Evolutionary conservation across 2,797 vertebrate genomes (phyloP).

Genomic region (Tauraco hartlaubi): DNA sequence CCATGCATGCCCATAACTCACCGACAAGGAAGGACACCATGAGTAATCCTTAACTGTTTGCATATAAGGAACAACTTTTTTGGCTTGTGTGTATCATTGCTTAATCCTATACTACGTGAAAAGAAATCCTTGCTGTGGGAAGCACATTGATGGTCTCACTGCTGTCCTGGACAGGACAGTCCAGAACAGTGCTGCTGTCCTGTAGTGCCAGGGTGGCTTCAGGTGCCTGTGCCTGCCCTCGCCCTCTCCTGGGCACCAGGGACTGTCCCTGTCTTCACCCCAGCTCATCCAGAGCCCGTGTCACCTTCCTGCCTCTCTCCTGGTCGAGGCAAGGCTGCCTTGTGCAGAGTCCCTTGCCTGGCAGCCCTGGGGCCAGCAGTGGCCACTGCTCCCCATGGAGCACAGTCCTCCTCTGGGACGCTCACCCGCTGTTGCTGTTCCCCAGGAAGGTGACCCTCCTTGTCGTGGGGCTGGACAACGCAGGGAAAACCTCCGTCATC

Average conservation of each 20-base stretch:
- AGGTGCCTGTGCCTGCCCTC: background rate
- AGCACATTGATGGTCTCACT: background rate
- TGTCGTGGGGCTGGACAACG: conserved; percentile 41
- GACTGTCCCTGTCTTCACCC: background rate
- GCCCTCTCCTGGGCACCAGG: fast-evolving
- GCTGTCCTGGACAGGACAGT: background rate
- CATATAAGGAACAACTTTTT: background rate
- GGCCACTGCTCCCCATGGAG: background rate
- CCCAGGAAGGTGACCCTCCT: conserved; percentile 58
- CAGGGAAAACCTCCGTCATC: conserved; percentile 43
- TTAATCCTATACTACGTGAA: background rate
- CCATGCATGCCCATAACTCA: background rate
- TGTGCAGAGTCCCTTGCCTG: fast-evolving
- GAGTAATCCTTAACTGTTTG: background rate
- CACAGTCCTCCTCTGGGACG: background rate
- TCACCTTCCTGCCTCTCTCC: background rate
- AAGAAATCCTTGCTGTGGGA: background rate
- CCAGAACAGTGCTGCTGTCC: background rate
- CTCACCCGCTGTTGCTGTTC: background rate
- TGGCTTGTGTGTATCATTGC: background rate
- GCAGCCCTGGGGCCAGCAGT: background rate
- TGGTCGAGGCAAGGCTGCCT: fast-evolving
- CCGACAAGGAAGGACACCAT: background rate
- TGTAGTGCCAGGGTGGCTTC: fast-evolving
- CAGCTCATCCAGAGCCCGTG: background rate